Conservation (phyloP, 2,113 vertebrate genomes). For the Panthera uncia region DNA sequence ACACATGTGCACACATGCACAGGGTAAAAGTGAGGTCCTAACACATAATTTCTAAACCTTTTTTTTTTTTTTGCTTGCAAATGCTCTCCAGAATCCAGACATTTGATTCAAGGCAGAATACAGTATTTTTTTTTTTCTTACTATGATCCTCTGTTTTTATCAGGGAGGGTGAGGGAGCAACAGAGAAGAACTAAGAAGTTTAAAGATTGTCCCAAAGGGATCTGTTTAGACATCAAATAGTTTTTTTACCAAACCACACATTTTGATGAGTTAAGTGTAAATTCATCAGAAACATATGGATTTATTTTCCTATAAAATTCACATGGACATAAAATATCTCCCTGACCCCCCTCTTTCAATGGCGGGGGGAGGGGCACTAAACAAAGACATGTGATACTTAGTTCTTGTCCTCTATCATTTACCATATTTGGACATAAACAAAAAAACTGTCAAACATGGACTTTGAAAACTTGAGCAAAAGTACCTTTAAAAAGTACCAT, state of each 20-base stretch:
- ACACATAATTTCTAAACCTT: neutral
- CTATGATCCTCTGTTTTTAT: slow-evolving; percentile 25
- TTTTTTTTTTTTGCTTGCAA: neutral
- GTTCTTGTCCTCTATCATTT: neutral
- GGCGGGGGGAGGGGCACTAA: neutral
- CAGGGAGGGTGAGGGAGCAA: neutral
- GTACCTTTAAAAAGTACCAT: neutral
- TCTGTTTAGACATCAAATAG: slow-evolving; percentile 60
- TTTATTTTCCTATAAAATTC: slow-evolving; percentile 63
- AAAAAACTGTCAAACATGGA: neutral
- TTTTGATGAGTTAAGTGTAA: slow-evolving; percentile 66
- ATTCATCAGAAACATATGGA: slow-evolving; percentile 61
- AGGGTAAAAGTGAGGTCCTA: neutral
- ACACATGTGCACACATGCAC: neutral
- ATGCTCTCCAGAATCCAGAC: slow-evolving; percentile 1
- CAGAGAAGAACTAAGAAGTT: neutral
- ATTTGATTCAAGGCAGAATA: neutral
- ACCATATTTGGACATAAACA: neutral
- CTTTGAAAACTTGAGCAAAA: slow-evolving; percentile 42
- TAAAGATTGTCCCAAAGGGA: slow-evolving; percentile 57
- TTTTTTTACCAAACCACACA: slow-evolving; percentile 53
- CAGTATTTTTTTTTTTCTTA: neutral
- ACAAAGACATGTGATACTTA: neutral
- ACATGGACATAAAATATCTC: slow-evolving; percentile 48
- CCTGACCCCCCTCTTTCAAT: neutral